Evolutionary conservation across 2,113 vertebrate genomes (phyloP).

Genomic region (Emydura subglobosa): DNA sequence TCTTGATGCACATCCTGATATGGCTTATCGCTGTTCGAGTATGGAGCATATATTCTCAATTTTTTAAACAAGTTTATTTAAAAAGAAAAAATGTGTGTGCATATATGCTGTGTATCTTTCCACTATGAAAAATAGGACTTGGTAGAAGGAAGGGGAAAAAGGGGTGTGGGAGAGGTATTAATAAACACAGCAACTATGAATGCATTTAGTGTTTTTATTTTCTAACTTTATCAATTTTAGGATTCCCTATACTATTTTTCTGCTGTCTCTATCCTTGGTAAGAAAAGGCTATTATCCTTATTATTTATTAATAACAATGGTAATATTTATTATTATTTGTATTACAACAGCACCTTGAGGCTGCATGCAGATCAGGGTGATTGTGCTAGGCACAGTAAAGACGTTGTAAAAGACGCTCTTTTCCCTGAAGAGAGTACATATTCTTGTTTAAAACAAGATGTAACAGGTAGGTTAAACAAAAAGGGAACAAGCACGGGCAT

Average conservation of each 20-base stretch:
- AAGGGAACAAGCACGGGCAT: background rate
- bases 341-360: too few species aligned
- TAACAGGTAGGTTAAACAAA: background rate
- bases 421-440: background rate
- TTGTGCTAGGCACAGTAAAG: background rate
- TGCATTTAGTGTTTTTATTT: background rate
- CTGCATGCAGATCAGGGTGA: too few species aligned
- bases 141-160: background rate
- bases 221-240: background rate
- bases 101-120: background rate
- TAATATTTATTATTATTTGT: background rate
- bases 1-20: rapidly evolving
- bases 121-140: background rate
- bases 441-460: background rate
- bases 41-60: background rate
- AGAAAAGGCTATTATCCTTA: background rate
- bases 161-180: background rate
- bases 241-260: background rate
- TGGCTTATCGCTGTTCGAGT: background rate
- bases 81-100: rapidly evolving
- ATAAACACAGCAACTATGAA: background rate
- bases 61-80: background rate
- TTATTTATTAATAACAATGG: background rate
- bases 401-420: background rate
- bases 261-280: background rate